Evolutionary conservation across 1,140 invertebrate genomes (phyloP).

Genomic region (Cotesia glomerata): DNA sequence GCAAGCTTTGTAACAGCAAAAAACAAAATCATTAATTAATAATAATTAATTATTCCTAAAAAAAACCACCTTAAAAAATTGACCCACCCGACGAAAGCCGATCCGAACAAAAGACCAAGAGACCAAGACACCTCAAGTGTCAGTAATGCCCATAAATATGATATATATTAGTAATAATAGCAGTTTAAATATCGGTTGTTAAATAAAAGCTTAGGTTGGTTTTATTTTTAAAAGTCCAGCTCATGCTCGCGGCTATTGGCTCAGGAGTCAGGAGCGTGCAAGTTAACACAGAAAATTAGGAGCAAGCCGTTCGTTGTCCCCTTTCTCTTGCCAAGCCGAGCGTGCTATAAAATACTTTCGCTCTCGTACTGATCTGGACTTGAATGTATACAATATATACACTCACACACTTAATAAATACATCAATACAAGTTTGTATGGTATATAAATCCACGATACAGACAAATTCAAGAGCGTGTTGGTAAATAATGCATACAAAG

Average conservation of each 20-base stretch:
- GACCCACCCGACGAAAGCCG: too few relatives aligned
- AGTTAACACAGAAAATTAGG: slow-evolving; percentile 63
- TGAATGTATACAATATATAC: not conserved
- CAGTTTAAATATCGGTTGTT: not conserved
- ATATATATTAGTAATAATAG: too few relatives aligned
- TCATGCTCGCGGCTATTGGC: not conserved
- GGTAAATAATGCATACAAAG: too few relatives aligned
- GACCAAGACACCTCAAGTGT: too few relatives aligned
- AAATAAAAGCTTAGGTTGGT: not conserved
- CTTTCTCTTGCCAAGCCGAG: slow-evolving; percentile 64
- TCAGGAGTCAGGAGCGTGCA: slow-evolving; percentile 44
- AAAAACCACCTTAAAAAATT: too few relatives aligned
- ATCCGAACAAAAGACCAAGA: not conserved
- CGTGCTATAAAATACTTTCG: slow-evolving; percentile 64
- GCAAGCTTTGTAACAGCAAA: too few relatives aligned
- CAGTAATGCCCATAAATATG: too few relatives aligned
- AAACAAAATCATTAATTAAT: too few relatives aligned
- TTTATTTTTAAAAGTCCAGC: too few relatives aligned
- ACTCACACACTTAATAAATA: slow-evolving; percentile 7
- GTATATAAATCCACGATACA: not conserved
- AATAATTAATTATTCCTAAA: too few relatives aligned
- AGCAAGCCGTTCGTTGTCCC: slow-evolving; percentile 60
- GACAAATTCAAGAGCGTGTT: too few relatives aligned
- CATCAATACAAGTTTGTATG: not conserved
- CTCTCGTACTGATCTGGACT: slow-evolving; percentile 45